These are phyloP conservation scores for Microplitis manilae DNA, from an alignment of 2,888 invertebrate species.

Conservation along the genomic window DNA sequence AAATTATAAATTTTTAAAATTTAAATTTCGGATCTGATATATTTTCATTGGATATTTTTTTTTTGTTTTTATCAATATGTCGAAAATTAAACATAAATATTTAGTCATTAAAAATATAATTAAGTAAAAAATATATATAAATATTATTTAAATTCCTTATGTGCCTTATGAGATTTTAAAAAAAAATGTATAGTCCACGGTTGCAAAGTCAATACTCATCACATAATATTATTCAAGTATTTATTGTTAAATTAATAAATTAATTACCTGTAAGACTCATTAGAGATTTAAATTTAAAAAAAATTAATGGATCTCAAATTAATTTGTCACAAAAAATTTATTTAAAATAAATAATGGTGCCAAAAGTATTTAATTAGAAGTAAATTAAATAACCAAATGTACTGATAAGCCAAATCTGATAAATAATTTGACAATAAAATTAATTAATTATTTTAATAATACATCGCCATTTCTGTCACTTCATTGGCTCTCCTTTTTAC, in stretches of 20 bases:
- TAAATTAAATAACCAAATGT: constrained; percentile 29
- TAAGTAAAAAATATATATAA: constrained; percentile 12
- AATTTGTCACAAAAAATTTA: constrained; percentile 8
- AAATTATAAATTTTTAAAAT: too few relatives aligned
- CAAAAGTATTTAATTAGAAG: constrained; percentile 55
- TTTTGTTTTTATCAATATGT: background rate
- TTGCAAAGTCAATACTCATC: constrained; percentile 10
- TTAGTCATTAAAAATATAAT: too few relatives aligned
- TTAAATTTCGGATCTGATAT: too few relatives aligned
- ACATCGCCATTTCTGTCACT: background rate
- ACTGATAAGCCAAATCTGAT: constrained; percentile 10
- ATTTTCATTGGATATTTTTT: too few relatives aligned
- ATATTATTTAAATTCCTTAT: constrained; percentile 54
- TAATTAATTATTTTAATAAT: background rate
- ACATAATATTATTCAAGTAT: constrained; percentile 3
- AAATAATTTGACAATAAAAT: background rate
- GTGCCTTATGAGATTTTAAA: constrained; percentile 57
- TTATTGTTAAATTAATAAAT: background rate
- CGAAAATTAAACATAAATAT: too few relatives aligned
- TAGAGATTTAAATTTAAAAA: constrained; percentile 29
- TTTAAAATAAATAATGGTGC: constrained; percentile 56
- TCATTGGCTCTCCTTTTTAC: background rate
- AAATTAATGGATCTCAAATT: background rate
- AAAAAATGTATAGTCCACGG: constrained; percentile 29
- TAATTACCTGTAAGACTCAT: constrained; percentile 3